These are phyloP conservation scores for Pachypeltis micranthus DNA, from an alignment of 1,140 invertebrate genomes.

Conservation along the genomic window DNA sequence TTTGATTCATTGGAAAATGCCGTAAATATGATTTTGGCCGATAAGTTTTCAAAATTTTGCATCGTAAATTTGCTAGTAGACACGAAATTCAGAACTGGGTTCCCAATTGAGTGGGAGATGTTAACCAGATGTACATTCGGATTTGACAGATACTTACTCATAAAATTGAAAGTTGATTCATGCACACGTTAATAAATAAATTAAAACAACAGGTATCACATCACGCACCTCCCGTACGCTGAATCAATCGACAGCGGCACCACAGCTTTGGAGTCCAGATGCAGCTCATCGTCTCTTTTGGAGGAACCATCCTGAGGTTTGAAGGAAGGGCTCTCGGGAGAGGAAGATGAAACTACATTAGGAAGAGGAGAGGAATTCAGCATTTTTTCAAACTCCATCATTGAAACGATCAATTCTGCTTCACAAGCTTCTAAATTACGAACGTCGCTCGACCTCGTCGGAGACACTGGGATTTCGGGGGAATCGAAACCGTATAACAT, in stretches of 20 bases:
- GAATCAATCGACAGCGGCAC: conserved; percentile 40
- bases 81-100: too few relatives aligned
- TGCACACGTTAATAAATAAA: too few relatives aligned
- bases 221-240: conserved; percentile 56
- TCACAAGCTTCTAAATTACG: conserved; percentile 25
- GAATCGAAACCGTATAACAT: conserved; percentile 20
- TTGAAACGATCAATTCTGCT: conserved; percentile 28
- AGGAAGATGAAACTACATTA: conserved; percentile 2
- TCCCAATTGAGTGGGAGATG: too few relatives aligned
- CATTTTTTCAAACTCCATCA: conserved; percentile 30
- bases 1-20: too few relatives aligned
- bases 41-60: too few relatives aligned
- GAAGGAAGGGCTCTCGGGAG: conserved; percentile 13
- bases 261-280: conserved; percentile 23
- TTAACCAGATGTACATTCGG: too few relatives aligned
- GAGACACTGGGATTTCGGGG: not conserved
- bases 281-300: conserved; percentile 14
- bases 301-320: conserved; percentile 3
- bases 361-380: conserved; percentile 18
- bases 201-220: too few relatives aligned
- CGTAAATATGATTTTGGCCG: too few relatives aligned
- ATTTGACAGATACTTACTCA: too few relatives aligned
- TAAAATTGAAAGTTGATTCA: too few relatives aligned
- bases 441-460: not conserved
- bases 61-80: too few relatives aligned